These are phyloP conservation scores for Sphyrna mokarran DNA, from an alignment of 2,113 vertebrate genomes.

Conservation along the genomic window DNA sequence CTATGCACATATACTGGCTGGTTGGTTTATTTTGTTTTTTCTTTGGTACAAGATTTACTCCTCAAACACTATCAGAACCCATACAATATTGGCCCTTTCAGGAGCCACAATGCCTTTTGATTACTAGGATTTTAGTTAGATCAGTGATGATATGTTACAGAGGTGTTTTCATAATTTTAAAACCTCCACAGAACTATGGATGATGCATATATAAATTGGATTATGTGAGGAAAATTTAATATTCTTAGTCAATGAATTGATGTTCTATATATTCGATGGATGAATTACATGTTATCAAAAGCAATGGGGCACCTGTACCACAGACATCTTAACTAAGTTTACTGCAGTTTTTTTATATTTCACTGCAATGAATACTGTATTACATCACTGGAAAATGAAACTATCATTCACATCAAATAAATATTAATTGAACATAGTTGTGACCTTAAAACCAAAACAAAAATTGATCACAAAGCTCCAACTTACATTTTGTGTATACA, in stretches of 20 bases:
- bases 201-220: not conserved
- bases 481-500: not conserved
- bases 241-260: not conserved
- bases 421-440: not conserved
- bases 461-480: not conserved
- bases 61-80: not conserved
- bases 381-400: not conserved
- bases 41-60: not conserved
- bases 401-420: not conserved
- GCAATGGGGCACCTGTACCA: not conserved
- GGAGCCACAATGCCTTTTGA: too few relatives aligned
- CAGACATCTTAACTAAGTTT: not conserved
- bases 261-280: not conserved
- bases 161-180: not conserved
- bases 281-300: conserved; percentile 15
- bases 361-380: not conserved
- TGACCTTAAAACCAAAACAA: not conserved
- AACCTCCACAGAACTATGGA: too few relatives aligned
- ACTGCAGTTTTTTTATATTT: not conserved
- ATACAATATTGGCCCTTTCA: not conserved
- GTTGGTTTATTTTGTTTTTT: not conserved
- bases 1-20: not conserved
- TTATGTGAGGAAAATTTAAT: not conserved
- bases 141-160: not conserved
- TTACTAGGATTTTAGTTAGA: not conserved